Evolutionary conservation across 1,140 invertebrate genomes (phyloP), one percentile per base, ranked within the genome.

Genomic region (Coptotermes formosanus): DNA sequence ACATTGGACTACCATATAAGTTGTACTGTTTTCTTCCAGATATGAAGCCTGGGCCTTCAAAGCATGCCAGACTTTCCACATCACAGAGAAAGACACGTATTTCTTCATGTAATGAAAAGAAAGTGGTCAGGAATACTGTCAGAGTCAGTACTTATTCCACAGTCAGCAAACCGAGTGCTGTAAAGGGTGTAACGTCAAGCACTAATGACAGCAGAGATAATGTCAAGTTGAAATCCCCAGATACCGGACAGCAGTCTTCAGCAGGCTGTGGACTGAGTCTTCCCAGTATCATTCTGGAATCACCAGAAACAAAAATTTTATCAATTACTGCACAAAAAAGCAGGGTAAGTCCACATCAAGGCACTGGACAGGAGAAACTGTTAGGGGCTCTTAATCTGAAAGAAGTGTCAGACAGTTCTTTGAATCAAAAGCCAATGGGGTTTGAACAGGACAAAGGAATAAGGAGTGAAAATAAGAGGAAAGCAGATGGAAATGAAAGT

Each of bases 351-450:
- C 2, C n/a, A 30, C 2, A 2, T 30, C 25, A 30, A 6, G 64
- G n/a, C 3, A 16, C 19, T n/a, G 83, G 43, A 38, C 14, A 45
- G 25, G 83, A 84, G 55, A 52, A 55, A 0, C 25, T 84, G 45
- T n/a, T 84, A 21, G 83, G 83, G 16, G 83, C 45, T 12, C 43
- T 45, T 21, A 52, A 84, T 84, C 83, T 84, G 8, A 52, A 38
- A 64, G 64, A 75, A 75, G 9, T 25, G n/a, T 12, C 25, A 14
- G 64, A 75, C 9, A 75, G n/a, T 16, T 75, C 16, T 55, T 55
- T 19, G 52, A 55, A 75, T 2, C 16, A 25, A 75, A 75, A 30
- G 2, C 8, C 25, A 75, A 30, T 6, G 8, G 25, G 7, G n/a
- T 7, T 30, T 75, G n/a, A 75, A 75, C n/a, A 12, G n/a, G 64